These are phyloP conservation scores for Podiceps cristatus DNA, from an alignment of 2,113 vertebrate genomes.

Conservation along the genomic window DNA sequence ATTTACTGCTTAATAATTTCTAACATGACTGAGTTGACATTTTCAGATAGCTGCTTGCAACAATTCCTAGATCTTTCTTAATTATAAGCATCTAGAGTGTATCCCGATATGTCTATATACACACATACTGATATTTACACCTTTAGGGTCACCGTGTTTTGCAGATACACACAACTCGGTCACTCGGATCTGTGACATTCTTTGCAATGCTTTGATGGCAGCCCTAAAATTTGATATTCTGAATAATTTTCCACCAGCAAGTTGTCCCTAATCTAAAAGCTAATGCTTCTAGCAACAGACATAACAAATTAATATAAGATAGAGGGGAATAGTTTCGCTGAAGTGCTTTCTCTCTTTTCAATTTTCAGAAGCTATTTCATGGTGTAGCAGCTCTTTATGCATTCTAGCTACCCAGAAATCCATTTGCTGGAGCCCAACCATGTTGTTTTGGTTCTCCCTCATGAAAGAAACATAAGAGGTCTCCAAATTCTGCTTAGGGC, in stretches of 20 bases:
- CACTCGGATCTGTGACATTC: background rate
- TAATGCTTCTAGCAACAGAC: background rate
- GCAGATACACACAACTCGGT: background rate
- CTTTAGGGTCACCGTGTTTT: background rate
- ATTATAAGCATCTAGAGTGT: background rate
- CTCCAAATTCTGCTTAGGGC: background rate
- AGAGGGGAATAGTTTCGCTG: background rate
- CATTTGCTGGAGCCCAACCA: background rate
- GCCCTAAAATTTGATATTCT: background rate
- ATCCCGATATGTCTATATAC: background rate
- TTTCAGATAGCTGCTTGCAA: background rate
- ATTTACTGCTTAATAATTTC: background rate
- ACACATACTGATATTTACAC: background rate
- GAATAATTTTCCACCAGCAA: background rate
- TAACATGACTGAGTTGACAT: background rate
- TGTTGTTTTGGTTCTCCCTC: background rate
- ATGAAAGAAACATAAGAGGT: fast-evolving
- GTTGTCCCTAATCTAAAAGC: background rate
- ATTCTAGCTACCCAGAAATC: background rate
- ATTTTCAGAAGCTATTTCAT: background rate
- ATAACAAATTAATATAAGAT: background rate
- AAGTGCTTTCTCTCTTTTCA: background rate
- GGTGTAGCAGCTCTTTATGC: background rate
- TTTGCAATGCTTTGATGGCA: background rate
- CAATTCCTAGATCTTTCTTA: background rate